phyloP scores from a whole-genome alignment of 2,797 vertebrate species.

The Peromyscus aztecus region DNA sequence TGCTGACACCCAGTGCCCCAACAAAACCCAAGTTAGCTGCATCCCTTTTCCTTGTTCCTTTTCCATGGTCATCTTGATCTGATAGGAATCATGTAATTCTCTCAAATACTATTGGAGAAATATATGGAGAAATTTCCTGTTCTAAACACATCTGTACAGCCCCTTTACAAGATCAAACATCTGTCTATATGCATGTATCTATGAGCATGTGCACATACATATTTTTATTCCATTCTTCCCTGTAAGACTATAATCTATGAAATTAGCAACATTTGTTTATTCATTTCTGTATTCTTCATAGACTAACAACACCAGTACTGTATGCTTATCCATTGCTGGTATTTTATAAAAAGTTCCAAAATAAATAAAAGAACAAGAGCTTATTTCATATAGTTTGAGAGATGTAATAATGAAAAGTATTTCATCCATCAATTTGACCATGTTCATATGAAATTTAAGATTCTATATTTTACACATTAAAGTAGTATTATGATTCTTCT shows the following conservation, averaged over 20 bases:
- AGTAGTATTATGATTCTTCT: not conserved
- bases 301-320: not conserved
- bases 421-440: not conserved
- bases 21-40: not conserved
- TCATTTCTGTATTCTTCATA: not conserved
- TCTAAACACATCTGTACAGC: not conserved
- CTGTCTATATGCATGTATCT: not conserved
- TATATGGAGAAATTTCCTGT: not conserved
- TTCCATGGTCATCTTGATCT: not conserved
- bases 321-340: not conserved
- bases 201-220: not conserved
- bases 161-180: not conserved
- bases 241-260: no score
- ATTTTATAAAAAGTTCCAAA: not conserved
- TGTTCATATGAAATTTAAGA: conserved; percentile 50
- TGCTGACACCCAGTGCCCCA: fast-evolving
- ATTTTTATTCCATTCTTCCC: not conserved
- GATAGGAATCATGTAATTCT: not conserved
- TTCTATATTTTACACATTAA: conserved; percentile 64
- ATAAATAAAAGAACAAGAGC: not conserved
- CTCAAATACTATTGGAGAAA: not conserved
- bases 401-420: not conserved
- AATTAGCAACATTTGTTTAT: not conserved
- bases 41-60: not conserved
- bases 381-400: not conserved